Percentiles rank a stretch among this genome's conserved stretches.
Conservation (phyloP, 2,113 vertebrate species). For the Phoxinus phoxinus region DNA sequence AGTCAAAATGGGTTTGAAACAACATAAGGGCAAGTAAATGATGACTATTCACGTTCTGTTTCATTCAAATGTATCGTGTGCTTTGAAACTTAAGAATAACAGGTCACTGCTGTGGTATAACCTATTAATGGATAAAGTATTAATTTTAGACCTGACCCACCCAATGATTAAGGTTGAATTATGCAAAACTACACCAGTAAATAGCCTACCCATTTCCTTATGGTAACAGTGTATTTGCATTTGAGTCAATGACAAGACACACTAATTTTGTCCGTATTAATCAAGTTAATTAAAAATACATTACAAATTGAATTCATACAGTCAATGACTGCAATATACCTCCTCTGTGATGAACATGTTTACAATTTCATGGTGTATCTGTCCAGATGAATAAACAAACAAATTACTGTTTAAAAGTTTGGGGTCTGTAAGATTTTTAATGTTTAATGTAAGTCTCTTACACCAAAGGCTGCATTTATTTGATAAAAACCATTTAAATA, state of each 20-base stretch:
- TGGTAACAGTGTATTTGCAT: neutral
- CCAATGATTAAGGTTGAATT: neutral
- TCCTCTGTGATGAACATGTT: too few relatives aligned
- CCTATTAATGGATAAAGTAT: neutral
- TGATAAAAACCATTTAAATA: too few relatives aligned
- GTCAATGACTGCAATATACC: too few relatives aligned
- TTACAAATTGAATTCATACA: too few relatives aligned
- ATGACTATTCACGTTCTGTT: neutral
- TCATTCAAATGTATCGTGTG: neutral
- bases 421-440: too few relatives aligned
- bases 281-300: too few relatives aligned
- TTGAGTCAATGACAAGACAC: neutral
- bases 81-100: neutral
- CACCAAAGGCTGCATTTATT: too few relatives aligned
- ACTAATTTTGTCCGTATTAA: neutral
- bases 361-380: too few relatives aligned
- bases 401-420: too few relatives aligned
- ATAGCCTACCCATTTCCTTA: neutral
- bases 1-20: neutral
- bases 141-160: neutral
- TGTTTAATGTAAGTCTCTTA: too few relatives aligned
- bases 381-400: too few relatives aligned
- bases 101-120: neutral
- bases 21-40: neutral
- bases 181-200: slow-evolving; percentile 14